Evolutionary conservation across 1,140 invertebrate species (phyloP).

Genomic region (Ridgeia piscesae): DNA sequence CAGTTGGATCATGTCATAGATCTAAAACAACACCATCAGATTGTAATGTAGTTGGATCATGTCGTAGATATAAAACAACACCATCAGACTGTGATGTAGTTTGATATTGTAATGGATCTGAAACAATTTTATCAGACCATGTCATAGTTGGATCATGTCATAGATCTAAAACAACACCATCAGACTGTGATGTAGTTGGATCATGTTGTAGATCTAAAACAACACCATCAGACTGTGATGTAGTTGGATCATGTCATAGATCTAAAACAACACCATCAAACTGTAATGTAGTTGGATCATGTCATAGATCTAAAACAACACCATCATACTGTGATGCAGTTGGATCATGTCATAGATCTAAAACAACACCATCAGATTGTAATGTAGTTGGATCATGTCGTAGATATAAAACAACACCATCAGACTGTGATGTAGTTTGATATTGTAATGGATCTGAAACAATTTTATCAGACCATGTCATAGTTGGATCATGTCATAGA

Average conservation of each 20-base stretch:
- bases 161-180: conserved; percentile 58
- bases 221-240: conserved; percentile 58
- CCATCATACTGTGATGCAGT: conserved; percentile 58
- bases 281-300: conserved; percentile 43
- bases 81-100: conserved; percentile 25
- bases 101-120: no score
- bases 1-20: no score
- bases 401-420: conserved; percentile 45
- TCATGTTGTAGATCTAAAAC: conserved; percentile 45
- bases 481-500: conserved; percentile 58
- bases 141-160: conserved; percentile 31
- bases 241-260: conserved; percentile 26
- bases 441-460: conserved; percentile 56
- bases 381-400: conserved; percentile 57
- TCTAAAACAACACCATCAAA: conserved; percentile 58
- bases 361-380: conserved; percentile 27
- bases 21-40: no score
- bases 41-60: conserved; percentile 25
- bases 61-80: no score
- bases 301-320: conserved; percentile 51
- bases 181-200: conserved; percentile 47
- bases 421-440: conserved; percentile 48
- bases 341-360: conserved; percentile 58
- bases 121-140: conserved; percentile 35
- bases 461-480: conserved; percentile 37